Percentiles rank a stretch among this genome's conserved stretches.
Conservation (phyloP, 2,113 vertebrate species). For the Callaeas wilsoni region DNA sequence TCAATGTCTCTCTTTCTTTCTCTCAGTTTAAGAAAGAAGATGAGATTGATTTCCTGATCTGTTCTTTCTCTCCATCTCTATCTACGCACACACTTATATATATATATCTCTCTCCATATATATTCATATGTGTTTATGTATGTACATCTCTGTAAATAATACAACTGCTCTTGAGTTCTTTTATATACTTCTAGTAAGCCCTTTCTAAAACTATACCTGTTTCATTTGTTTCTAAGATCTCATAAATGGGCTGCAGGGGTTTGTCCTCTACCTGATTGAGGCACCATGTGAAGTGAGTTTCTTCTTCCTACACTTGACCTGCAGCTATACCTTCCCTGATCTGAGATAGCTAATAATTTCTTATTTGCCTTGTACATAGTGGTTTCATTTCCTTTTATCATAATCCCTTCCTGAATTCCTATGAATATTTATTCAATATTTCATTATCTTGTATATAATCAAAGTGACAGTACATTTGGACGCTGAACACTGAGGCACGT, state of each 20-base stretch:
- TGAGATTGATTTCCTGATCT: not conserved
- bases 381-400: not conserved
- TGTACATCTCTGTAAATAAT: not conserved
- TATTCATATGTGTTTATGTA: not conserved
- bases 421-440: conserved; percentile 33
- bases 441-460: conserved; percentile 15
- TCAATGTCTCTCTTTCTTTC: not conserved
- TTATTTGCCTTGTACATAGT: not conserved
- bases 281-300: not conserved
- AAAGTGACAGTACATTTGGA: not conserved
- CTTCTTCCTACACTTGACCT: not conserved
- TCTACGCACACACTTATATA: too few relatives aligned
- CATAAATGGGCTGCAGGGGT: not conserved
- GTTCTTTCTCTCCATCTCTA: not conserved
- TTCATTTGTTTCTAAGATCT: not conserved
- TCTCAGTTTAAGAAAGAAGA: not conserved
- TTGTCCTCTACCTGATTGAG: not conserved
- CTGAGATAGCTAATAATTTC: not conserved
- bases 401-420: not conserved
- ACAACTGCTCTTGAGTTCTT: not conserved
- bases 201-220: not conserved
- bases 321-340: not conserved
- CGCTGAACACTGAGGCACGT: not conserved
- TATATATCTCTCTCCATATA: too few relatives aligned
- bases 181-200: not conserved